phyloP scores from a whole-genome alignment of 2,888 invertebrate species.

The Flexamia atlantica region DNA sequence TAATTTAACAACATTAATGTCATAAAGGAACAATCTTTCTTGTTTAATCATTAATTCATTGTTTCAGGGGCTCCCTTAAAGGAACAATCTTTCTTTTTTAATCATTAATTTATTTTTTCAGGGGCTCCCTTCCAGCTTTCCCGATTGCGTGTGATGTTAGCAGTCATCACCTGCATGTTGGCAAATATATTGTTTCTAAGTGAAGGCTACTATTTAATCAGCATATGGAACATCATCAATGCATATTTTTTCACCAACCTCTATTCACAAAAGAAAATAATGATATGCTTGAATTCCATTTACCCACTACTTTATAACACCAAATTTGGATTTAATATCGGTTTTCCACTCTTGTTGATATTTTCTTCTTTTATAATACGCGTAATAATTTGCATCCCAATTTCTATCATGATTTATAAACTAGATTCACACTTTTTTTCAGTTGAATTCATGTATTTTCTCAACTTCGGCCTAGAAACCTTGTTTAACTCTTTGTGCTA shows the following conservation, averaged over 20 bases:
- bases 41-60: too few species aligned
- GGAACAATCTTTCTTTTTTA: too few species aligned
- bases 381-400: background rate
- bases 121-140: slow-evolving; percentile 1
- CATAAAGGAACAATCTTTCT: too few species aligned
- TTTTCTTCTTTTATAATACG: slow-evolving; percentile 5
- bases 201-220: background rate
- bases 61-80: too few species aligned
- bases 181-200: background rate
- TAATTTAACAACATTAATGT: too few species aligned
- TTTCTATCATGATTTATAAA: background rate
- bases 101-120: too few species aligned
- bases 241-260: slow-evolving; percentile 5
- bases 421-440: background rate
- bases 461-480: slow-evolving; percentile 20
- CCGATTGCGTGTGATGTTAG: background rate
- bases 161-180: background rate
- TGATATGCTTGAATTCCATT: slow-evolving; percentile 2
- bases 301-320: background rate
- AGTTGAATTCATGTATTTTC: background rate
- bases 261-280: slow-evolving; percentile 17
- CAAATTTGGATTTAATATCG: background rate
- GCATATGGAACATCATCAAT: background rate
- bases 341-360: background rate
- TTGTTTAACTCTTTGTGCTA: background rate